Conservation (phyloP, 2,888 invertebrate genomes). For the Therioaphis trifolii region DNA sequence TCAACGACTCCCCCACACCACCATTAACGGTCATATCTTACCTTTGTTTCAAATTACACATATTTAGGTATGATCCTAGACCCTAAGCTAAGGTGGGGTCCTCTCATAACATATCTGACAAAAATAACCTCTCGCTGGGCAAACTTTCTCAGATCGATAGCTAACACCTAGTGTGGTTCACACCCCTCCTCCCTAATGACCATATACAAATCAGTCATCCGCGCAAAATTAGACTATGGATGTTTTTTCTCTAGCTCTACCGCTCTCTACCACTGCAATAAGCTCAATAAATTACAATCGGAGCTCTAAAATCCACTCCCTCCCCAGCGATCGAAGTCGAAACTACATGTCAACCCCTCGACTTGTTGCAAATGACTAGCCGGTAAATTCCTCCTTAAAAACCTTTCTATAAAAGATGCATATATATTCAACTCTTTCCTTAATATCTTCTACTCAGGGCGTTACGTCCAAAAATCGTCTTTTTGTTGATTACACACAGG, state of each 20-base stretch:
- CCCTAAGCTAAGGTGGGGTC: background rate
- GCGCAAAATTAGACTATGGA: background rate
- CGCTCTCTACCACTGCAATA: background rate
- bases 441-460: background rate
- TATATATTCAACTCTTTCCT: background rate
- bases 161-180: background rate
- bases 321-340: constrained; percentile 3
- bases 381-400: no score
- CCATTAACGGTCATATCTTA: no score
- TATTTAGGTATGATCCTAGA: background rate
- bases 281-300: background rate
- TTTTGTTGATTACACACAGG: background rate
- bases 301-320: background rate
- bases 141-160: background rate
- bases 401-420: no score
- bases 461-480: no score
- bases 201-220: background rate
- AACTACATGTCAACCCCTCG: constrained; percentile 5
- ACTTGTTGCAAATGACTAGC: background rate
- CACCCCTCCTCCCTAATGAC: background rate
- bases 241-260: background rate
- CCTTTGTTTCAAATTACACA: no score
- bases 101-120: background rate
- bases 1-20: no score
- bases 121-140: background rate